These are phyloP conservation scores for Oxytorus armatus DNA, from an alignment of 2,888 invertebrate species.

Conservation along the genomic window DNA sequence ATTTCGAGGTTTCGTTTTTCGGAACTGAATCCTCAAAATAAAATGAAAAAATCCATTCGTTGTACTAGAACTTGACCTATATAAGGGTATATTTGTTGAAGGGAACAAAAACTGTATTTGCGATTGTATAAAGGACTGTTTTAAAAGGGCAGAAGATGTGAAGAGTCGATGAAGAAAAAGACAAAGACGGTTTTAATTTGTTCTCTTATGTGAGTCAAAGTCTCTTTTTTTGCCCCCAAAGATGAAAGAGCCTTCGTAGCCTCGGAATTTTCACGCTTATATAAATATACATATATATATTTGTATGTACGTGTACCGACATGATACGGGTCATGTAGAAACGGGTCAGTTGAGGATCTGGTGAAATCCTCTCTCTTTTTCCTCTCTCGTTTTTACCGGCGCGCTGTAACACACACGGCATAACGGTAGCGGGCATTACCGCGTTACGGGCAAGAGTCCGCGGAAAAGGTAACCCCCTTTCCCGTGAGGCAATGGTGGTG, in stretches of 20 bases:
- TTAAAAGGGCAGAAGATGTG: slow-evolving; percentile 3
- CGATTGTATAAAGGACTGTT: neutral
- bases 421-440: slow-evolving; percentile 58
- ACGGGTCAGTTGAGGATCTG: slow-evolving; percentile 6
- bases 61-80: too few relatives aligned
- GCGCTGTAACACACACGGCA: slow-evolving; percentile 2
- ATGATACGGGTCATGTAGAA: too few relatives aligned
- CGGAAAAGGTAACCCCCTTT: too few relatives aligned
- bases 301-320: neutral
- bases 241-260: slow-evolving; percentile 21
- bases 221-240: slow-evolving; percentile 20
- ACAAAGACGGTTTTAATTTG: slow-evolving; percentile 24
- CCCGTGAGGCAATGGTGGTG: slow-evolving; percentile 4
- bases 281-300: neutral
- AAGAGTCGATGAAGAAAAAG: slow-evolving; percentile 3
- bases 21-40: too few relatives aligned
- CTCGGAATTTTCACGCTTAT: slow-evolving; percentile 35
- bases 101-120: slow-evolving; percentile 9
- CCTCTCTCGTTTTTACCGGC: slow-evolving; percentile 10
- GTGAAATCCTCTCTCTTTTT: slow-evolving; percentile 45
- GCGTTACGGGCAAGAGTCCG: slow-evolving; percentile 52
- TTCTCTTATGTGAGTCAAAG: slow-evolving; percentile 26
- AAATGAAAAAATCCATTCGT: too few relatives aligned
- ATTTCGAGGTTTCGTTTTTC: too few relatives aligned
- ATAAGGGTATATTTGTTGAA: neutral